phyloP scores from a whole-genome alignment of 2,888 invertebrate species.

The Hypselothyrea guttata region DNA sequence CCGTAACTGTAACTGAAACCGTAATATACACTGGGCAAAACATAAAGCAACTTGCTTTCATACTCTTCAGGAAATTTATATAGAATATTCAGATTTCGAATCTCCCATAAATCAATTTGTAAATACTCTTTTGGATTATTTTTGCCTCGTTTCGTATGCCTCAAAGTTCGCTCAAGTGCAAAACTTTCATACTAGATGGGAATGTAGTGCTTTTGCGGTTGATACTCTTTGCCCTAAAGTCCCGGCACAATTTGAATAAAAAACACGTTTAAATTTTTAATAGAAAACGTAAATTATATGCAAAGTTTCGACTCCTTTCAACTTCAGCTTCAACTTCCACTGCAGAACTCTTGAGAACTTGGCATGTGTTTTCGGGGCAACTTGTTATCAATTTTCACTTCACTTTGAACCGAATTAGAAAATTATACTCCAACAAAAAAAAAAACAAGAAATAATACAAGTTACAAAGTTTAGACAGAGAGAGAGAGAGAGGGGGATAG shows the following conservation, averaged over 20 bases:
- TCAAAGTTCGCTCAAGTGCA: too few species aligned
- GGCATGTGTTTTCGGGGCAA: slow-evolving; percentile 12
- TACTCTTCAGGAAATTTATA: neutral
- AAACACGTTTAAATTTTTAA: slow-evolving; percentile 23
- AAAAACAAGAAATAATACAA: too few species aligned
- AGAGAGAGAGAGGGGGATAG: neutral
- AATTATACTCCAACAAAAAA: slow-evolving; percentile 3
- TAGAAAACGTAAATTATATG: slow-evolving; percentile 21
- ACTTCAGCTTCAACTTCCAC: neutral
- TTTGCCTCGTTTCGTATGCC: too few species aligned
- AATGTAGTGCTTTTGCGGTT: neutral
- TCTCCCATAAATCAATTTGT: too few species aligned
- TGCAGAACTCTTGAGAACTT: slow-evolving; percentile 11
- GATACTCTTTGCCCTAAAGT: neutral
- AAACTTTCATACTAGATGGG: too few species aligned
- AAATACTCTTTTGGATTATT: too few species aligned
- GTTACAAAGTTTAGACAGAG: neutral
- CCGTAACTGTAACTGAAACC: neutral
- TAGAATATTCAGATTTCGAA: too few species aligned
- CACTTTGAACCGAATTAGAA: slow-evolving; percentile 11
- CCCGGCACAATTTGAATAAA: slow-evolving; percentile 30
- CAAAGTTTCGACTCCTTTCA: slow-evolving; percentile 12
- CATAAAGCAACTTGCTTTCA: too few species aligned
- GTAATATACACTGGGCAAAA: too few species aligned
- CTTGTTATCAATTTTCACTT: slow-evolving; percentile 15